Evolutionary conservation across 2,113 vertebrate genomes (phyloP).

Genomic region (Nettapus auritus): DNA sequence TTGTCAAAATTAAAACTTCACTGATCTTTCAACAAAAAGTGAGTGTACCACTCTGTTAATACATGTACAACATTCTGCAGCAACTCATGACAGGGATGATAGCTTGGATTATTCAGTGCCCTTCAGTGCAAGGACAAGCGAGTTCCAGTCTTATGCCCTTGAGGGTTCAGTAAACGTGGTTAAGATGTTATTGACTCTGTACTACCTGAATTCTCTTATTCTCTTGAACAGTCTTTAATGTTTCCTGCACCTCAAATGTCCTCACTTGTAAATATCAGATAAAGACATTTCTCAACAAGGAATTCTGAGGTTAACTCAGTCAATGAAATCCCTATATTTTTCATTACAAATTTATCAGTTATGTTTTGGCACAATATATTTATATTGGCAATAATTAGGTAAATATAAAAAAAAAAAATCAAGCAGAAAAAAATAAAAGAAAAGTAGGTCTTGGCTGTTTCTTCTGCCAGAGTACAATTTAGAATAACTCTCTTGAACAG

Average conservation of each 20-base stretch:
- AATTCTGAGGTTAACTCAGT: background rate
- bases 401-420: background rate
- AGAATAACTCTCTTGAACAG: background rate
- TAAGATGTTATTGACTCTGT: background rate
- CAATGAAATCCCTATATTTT: background rate
- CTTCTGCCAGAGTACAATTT: background rate
- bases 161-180: background rate
- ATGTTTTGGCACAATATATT: background rate
- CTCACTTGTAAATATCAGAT: background rate
- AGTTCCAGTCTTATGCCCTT: background rate
- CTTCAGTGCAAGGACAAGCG: background rate
- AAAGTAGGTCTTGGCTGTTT: background rate
- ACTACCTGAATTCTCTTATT: background rate
- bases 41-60: background rate
- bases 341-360: background rate
- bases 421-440: background rate
- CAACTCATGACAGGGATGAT: background rate
- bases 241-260: background rate
- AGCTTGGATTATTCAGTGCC: background rate
- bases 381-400: background rate
- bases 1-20: background rate
- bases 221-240: too few relatives aligned
- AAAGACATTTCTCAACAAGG: background rate
- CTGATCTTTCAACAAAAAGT: background rate
- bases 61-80: background rate